Percentiles rank a stretch among this genome's conserved stretches.
Conservation (phyloP, 2,797 vertebrate species). For the Bufotes viridis region DNA sequence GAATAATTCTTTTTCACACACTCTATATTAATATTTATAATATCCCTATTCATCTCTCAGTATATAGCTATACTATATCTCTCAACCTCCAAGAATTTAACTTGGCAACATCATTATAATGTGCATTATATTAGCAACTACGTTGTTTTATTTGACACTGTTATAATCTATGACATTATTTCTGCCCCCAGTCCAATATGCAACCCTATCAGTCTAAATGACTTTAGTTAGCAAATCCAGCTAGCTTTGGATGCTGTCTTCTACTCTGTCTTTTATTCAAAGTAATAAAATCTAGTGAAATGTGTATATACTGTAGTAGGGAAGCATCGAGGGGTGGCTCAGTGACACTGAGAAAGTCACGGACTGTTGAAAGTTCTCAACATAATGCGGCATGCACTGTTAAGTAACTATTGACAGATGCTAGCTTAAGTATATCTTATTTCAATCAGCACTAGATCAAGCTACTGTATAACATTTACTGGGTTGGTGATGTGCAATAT, state of each 20-base stretch:
- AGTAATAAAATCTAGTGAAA: slow-evolving; percentile 6
- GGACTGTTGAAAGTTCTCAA: slow-evolving; percentile 47
- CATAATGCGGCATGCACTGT: slow-evolving; percentile 20
- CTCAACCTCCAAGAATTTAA: neutral
- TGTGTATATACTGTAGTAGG: slow-evolving; percentile 8
- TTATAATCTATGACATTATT: neutral
- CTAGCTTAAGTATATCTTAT: slow-evolving; percentile 16
- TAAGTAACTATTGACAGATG: slow-evolving; percentile 40
- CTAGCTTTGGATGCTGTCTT: neutral
- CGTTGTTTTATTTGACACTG: neutral
- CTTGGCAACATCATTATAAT: neutral
- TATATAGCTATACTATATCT: too few species aligned
- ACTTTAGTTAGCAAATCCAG: neutral
- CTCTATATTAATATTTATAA: too few species aligned
- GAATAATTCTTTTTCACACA: too few species aligned
- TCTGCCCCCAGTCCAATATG: neutral
- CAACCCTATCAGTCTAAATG: slow-evolving; percentile 4
- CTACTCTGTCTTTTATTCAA: slow-evolving; percentile 1
- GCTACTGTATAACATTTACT: slow-evolving; percentile 46
- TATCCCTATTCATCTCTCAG: too few species aligned
- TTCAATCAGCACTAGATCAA: slow-evolving; percentile 56
- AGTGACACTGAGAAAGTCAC: slow-evolving; percentile 11
- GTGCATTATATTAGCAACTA: neutral
- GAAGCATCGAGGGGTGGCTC: slow-evolving; percentile 1
- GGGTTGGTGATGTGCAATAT: slow-evolving; percentile 20